Evolutionary conservation across 2,797 vertebrate genomes (phyloP).

Genomic region (Catharus ustulatus): DNA sequence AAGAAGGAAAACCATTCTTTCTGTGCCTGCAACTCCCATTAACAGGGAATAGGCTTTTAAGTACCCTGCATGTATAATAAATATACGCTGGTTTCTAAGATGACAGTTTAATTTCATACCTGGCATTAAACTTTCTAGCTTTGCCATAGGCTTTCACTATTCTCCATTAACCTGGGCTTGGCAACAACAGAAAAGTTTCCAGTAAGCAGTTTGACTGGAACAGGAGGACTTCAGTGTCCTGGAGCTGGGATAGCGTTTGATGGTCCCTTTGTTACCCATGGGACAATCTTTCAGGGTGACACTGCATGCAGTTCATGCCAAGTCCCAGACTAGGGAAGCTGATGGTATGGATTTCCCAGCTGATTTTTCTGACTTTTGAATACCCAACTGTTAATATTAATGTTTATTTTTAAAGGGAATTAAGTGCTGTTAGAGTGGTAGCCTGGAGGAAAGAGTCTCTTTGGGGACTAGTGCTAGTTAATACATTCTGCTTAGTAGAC

Average conservation of each 20-base stretch:
- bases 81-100: not conserved
- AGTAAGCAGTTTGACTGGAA: constrained; percentile 42
- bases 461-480: not conserved
- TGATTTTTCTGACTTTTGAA: constrained; percentile 24
- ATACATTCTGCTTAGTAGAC: not conserved
- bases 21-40: not conserved
- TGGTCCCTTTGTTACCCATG: not conserved
- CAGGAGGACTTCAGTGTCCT: constrained; percentile 18
- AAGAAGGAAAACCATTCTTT: not conserved
- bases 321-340: not conserved
- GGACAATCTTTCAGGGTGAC: constrained; percentile 5
- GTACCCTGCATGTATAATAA: not conserved
- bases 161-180: constrained; percentile 31
- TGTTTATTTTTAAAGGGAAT: constrained; percentile 19
- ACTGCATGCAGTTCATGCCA: not conserved
- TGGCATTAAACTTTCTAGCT: constrained; percentile 30
- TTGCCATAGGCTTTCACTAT: not conserved
- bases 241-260: constrained; percentile 2
- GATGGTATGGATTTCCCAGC: constrained; percentile 10
- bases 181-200: constrained; percentile 36
- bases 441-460: not conserved
- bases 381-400: not conserved
- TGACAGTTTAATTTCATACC: constrained; percentile 46
- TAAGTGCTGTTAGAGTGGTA: constrained; percentile 20
- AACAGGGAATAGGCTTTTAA: not conserved